Evolutionary conservation across 2,797 vertebrate species (phyloP).

Genomic region (Furcifer pardalis): DNA sequence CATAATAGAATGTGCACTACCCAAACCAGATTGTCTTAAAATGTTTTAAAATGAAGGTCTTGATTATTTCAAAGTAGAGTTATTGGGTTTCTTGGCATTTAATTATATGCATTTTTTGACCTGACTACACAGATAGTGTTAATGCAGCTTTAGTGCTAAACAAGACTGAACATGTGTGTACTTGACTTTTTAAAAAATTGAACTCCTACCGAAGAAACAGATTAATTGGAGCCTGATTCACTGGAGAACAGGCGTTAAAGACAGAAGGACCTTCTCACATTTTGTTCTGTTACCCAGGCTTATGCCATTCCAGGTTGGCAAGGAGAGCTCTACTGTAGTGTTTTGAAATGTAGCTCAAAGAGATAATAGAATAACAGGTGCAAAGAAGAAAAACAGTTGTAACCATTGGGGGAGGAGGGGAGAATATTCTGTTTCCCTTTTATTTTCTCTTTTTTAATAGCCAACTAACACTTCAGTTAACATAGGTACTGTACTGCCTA

Average conservation of each 20-base stretch:
- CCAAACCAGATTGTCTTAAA: neutral
- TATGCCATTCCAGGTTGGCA: slow-evolving; percentile 89
- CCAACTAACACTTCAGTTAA: slow-evolving; percentile 81
- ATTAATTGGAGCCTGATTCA: slow-evolving; percentile 90
- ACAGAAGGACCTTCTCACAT: slow-evolving; percentile 87
- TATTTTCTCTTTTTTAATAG: slow-evolving; percentile 76
- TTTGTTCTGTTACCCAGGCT: slow-evolving; percentile 87
- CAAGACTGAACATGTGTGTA: slow-evolving; percentile 85
- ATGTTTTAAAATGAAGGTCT: neutral
- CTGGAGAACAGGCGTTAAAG: slow-evolving; percentile 84
- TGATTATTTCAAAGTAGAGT: slow-evolving; percentile 71
- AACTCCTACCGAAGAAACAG: slow-evolving; percentile 93
- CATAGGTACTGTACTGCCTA: slow-evolving; percentile 91
- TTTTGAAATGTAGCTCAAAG: slow-evolving; percentile 86
- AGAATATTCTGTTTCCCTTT: slow-evolving; percentile 72
- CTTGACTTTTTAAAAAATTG: slow-evolving; percentile 79
- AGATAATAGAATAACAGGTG: slow-evolving; percentile 89
- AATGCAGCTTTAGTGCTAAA: slow-evolving; percentile 86
- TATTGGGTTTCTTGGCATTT: slow-evolving; percentile 71
- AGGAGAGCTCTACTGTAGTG: slow-evolving; percentile 83
- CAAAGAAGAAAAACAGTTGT: slow-evolving; percentile 71
- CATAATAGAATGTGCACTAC: slow-evolving; percentile 75
- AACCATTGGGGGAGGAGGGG: slow-evolving; percentile 80
- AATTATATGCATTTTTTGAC: slow-evolving; percentile 85
- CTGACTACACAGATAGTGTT: slow-evolving; percentile 89